Conservation (phyloP, 2,797 vertebrate genomes). For the Enteromius treurensis region DNA sequence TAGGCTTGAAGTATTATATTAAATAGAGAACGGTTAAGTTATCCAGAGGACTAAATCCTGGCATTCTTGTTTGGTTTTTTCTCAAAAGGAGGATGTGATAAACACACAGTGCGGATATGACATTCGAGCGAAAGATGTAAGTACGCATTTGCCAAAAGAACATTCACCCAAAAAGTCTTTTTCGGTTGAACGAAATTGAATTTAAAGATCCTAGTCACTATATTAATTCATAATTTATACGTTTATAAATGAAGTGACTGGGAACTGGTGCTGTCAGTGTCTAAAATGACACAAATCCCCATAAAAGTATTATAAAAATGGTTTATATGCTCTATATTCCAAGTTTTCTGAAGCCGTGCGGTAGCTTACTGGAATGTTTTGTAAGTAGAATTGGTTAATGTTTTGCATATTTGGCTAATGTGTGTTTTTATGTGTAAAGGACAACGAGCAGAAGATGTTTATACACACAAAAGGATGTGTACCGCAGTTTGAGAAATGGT, state of each 20-base stretch:
- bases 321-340: too few species aligned
- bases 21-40: background rate
- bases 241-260: background rate
- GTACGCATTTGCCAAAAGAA: slow-evolving; percentile 59
- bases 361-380: background rate
- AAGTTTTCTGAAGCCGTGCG: background rate
- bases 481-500: slow-evolving; percentile 98
- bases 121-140: slow-evolving; percentile 93
- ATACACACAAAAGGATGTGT: slow-evolving; percentile 99
- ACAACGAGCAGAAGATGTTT: slow-evolving; percentile 92
- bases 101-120: slow-evolving; percentile 99
- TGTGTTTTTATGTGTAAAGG: slow-evolving; percentile 72
- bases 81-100: slow-evolving; percentile 94
- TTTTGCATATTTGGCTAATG: background rate
- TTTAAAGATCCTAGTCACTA: background rate
- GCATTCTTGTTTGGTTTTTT: slow-evolving; percentile 38
- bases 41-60: background rate
- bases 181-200: background rate
- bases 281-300: background rate
- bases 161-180: background rate
- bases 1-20: too few species aligned
- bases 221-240: background rate
- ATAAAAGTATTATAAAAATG: too few species aligned
- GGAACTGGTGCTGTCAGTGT: background rate
- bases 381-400: background rate